Conservation (phyloP, 2,797 vertebrate species). For the Anomalospiza imberbis region DNA sequence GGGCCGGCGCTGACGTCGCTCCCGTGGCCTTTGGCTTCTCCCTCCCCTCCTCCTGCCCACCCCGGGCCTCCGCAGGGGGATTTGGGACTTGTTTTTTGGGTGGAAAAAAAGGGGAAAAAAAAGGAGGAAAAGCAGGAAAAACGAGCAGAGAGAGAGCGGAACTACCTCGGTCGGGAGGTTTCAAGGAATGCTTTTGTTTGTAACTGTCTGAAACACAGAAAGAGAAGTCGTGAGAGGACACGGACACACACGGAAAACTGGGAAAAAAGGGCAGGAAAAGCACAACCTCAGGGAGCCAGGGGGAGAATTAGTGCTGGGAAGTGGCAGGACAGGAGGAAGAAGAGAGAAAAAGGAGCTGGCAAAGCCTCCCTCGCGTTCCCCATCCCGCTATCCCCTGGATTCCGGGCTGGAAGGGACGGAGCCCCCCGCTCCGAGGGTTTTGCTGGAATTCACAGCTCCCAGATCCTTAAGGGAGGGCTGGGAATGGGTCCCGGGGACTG, state of each 20-base stretch:
- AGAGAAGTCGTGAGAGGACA: slow-evolving; percentile 76
- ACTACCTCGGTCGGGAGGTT: slow-evolving; percentile 98
- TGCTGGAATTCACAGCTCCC: accelerated
- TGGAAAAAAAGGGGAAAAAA: not conserved
- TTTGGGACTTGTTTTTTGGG: too few relatives aligned
- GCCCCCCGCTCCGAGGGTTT: accelerated
- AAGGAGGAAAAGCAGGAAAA: slow-evolving; percentile 67
- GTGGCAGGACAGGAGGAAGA: slow-evolving; percentile 38
- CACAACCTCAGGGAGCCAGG: not conserved
- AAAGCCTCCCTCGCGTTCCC: not conserved
- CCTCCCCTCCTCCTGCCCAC: not conserved
- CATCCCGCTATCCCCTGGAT: not conserved
- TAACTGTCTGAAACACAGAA: slow-evolving; percentile 98
- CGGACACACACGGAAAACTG: not conserved
- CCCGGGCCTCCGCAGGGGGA: not conserved
- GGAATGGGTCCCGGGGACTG: accelerated
- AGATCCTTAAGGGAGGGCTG: not conserved
- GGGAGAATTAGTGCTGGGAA: not conserved
- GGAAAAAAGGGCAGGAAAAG: not conserved
- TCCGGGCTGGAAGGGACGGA: accelerated
- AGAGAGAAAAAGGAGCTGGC: not conserved
- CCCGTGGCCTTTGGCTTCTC: not conserved
- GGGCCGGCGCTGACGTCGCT: not conserved
- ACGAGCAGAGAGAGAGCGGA: slow-evolving; percentile 74
- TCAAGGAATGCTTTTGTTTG: slow-evolving; percentile 99